Evolutionary conservation across 2,113 vertebrate species (phyloP), one percentile per base, ranked within the genome.

Genomic region (Aspidoscelis tigris): DNA sequence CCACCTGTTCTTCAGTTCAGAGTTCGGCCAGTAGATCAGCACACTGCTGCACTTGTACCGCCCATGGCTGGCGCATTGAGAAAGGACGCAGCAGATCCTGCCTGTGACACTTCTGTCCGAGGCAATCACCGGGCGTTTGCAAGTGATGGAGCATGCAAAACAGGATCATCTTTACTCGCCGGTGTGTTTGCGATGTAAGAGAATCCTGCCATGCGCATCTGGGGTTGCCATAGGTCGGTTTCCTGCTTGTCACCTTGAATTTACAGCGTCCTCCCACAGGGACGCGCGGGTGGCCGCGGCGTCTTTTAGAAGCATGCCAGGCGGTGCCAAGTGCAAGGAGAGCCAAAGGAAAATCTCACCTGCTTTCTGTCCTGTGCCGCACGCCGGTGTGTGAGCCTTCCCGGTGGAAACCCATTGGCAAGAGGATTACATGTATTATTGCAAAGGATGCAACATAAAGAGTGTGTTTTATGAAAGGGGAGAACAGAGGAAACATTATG

Each of bases 401-500:
- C 75, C 86, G 69, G 78, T 0, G 83, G 91, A n/a, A 73, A 84
- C 66, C 78, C 58, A 11, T 66, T 44, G 77, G 43, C 89, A 72
- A 90, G 88, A 89, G 84, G 85, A 50, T 87, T 91, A 39, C 58
- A 86, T 91, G 90, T 87, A 83, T 94, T 92, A 84, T 76, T 91
- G 93, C 91, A 88, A 94, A 70, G 47, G 65, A 86, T 77, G 92
- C 92, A 90, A 78, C 92, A 89, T 93, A 91, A 94, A 95, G 93
- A 87, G 87, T 90, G 90, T 93, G 41, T 94, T 95, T 92, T 94
- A 96, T 95, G 94, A 94, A 95, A 92, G 92, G 91, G 93, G 93
- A 85, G 93, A 90, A 92, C 93, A 92, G 91, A 96, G 93, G 94
- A 94, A 94, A 91, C 95, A 92, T 95, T 95, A 93, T 41, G 92